Evolutionary conservation across 2,113 vertebrate species (phyloP).

Genomic region (Pungitius pungitius): DNA sequence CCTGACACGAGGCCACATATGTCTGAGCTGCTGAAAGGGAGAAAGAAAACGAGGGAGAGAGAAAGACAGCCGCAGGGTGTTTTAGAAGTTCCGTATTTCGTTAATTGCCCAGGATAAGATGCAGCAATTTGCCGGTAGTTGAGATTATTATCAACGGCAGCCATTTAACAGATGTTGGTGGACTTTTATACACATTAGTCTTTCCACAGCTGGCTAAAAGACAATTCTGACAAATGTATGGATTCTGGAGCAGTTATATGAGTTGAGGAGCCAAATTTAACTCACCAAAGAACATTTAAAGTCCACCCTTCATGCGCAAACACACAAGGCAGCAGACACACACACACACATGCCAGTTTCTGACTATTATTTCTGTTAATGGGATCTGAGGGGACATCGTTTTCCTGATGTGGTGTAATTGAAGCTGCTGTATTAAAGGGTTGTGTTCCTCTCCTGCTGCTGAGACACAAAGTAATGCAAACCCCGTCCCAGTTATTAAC

Average conservation of each 20-base stretch:
- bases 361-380: slow-evolving; percentile 71
- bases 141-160: slow-evolving; percentile 78
- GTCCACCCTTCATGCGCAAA: background rate
- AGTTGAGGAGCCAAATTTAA: slow-evolving; percentile 23
- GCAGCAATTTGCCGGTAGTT: slow-evolving; percentile 77
- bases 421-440: slow-evolving; percentile 81
- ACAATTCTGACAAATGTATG: slow-evolving; percentile 39
- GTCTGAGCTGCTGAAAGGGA: slow-evolving; percentile 54
- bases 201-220: slow-evolving; percentile 45
- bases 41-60: slow-evolving; percentile 33
- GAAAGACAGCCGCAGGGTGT: slow-evolving; percentile 73
- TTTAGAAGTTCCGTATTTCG: slow-evolving; percentile 78
- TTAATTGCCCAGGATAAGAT: slow-evolving; percentile 79
- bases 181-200: slow-evolving; percentile 60
- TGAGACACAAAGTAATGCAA: slow-evolving; percentile 77
- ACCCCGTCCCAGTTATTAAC: slow-evolving; percentile 79
- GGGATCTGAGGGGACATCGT: slow-evolving; percentile 73
- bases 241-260: background rate
- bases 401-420: slow-evolving; percentile 81
- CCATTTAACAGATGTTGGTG: slow-evolving; percentile 77
- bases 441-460: slow-evolving; percentile 73
- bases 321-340: slow-evolving; percentile 28
- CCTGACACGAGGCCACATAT: slow-evolving; percentile 70
- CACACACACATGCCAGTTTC: slow-evolving; percentile 24
- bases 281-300: slow-evolving; percentile 11